These are phyloP conservation scores for Scyliorhinus canicula DNA, from an alignment of 2,797 vertebrate genomes.

Conservation along the genomic window DNA sequence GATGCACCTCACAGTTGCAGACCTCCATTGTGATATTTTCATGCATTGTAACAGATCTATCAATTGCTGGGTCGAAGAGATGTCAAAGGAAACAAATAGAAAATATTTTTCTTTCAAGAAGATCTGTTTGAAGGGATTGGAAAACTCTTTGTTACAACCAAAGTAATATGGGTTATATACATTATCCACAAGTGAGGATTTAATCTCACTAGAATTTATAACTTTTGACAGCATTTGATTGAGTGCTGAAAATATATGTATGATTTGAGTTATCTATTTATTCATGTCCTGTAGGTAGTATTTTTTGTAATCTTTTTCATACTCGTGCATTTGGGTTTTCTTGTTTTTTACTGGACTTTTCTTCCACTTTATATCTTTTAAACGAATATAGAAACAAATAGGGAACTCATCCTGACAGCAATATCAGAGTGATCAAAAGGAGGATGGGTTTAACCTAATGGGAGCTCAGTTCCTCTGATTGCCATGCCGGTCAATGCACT, in stretches of 20 bases:
- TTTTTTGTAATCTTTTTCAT: background rate
- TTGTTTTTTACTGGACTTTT: background rate
- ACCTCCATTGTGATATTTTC: background rate
- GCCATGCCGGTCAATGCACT: background rate
- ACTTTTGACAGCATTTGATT: background rate
- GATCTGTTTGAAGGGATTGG: background rate
- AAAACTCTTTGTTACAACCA: background rate
- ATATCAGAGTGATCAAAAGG: background rate
- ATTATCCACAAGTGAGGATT: background rate
- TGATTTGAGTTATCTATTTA: background rate
- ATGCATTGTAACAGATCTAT: background rate
- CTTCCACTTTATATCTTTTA: background rate
- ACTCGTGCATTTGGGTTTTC: background rate
- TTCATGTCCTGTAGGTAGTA: background rate
- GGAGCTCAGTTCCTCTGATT: background rate
- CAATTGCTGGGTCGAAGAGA: background rate
- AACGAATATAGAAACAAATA: background rate
- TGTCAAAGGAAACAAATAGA: background rate
- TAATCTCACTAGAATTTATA: background rate
- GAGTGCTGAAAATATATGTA: background rate
- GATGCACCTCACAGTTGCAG: background rate
- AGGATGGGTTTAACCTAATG: background rate
- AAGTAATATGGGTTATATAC: background rate
- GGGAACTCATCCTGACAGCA: background rate
- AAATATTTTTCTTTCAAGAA: background rate